Evolutionary conservation across 2,888 invertebrate genomes (phyloP).

Genomic region (Lamellibrachia columna): DNA sequence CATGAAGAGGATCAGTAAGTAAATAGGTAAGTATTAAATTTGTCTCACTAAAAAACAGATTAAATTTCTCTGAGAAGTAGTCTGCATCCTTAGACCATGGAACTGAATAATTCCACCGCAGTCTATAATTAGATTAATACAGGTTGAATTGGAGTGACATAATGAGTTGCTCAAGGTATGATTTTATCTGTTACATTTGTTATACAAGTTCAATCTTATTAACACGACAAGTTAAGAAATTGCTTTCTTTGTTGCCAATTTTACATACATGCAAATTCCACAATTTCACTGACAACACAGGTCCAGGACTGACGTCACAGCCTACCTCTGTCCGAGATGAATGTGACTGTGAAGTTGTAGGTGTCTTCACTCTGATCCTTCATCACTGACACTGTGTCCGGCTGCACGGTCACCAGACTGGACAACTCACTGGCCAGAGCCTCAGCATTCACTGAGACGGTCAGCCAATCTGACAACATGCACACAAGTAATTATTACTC

Average conservation of each 20-base stretch:
- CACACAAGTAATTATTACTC: neutral
- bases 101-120: neutral
- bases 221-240: too few relatives aligned
- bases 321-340: conserved; percentile 25
- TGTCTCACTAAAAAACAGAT: too few relatives aligned
- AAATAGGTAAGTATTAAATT: too few relatives aligned
- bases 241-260: neutral
- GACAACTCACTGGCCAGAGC: conserved; percentile 38
- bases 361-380: conserved; percentile 24
- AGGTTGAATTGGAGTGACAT: neutral
- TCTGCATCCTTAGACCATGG: too few relatives aligned
- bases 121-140: neutral
- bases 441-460: conserved; percentile 13
- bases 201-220: too few relatives aligned
- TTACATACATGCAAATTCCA: neutral
- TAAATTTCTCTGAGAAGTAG: too few relatives aligned
- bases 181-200: too few relatives aligned
- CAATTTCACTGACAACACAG: neutral
- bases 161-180: too few relatives aligned
- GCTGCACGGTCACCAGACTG: conserved; percentile 39
- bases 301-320: neutral
- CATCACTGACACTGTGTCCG: conserved; percentile 41
- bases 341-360: conserved; percentile 22
- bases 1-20: too few relatives aligned
- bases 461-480: conserved; percentile 33